These are phyloP conservation scores for Shargacucullia verbasci DNA, from an alignment of 2,888 invertebrate genomes.

Conservation along the genomic window DNA sequence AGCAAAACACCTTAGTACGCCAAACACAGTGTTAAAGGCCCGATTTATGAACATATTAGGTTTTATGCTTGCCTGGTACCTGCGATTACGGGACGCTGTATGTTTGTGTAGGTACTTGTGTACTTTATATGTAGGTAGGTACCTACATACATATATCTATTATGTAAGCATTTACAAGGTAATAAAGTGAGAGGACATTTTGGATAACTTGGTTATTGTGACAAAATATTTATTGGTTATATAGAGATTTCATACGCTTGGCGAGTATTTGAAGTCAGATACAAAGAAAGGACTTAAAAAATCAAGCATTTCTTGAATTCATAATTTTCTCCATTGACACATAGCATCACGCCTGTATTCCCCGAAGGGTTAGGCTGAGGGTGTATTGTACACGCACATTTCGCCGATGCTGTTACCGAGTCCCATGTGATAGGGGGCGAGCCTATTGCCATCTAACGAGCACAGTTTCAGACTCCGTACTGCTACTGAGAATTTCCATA, in stretches of 20 bases:
- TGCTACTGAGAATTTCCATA: no score
- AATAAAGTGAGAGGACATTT: neutral
- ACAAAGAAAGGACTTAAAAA: no score
- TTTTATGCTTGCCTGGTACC: slow-evolving; percentile 70
- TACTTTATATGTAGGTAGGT: slow-evolving; percentile 2
- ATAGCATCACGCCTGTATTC: no score
- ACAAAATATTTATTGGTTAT: neutral
- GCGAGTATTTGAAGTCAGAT: neutral
- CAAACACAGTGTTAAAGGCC: slow-evolving; percentile 57
- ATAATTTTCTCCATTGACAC: no score
- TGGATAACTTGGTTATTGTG: neutral
- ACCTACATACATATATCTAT: slow-evolving; percentile 12
- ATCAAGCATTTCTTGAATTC: no score
- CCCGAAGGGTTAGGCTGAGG: no score
- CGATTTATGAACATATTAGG: slow-evolving; percentile 64
- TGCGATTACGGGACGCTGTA: slow-evolving; percentile 56
- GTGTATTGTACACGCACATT: no score
- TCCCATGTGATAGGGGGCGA: no score
- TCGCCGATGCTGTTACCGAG: no score
- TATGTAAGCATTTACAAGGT: slow-evolving; percentile 8
- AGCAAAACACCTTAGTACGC: slow-evolving; percentile 42
- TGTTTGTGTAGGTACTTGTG: slow-evolving; percentile 35
- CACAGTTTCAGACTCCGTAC: no score
- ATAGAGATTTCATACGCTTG: neutral
- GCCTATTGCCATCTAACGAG: no score